Percentiles rank a stretch among this genome's conserved stretches.
Evolutionary conservation across 2,113 vertebrate genomes (phyloP).

Genomic region (Speoplatyrhinus poulsoni): DNA sequence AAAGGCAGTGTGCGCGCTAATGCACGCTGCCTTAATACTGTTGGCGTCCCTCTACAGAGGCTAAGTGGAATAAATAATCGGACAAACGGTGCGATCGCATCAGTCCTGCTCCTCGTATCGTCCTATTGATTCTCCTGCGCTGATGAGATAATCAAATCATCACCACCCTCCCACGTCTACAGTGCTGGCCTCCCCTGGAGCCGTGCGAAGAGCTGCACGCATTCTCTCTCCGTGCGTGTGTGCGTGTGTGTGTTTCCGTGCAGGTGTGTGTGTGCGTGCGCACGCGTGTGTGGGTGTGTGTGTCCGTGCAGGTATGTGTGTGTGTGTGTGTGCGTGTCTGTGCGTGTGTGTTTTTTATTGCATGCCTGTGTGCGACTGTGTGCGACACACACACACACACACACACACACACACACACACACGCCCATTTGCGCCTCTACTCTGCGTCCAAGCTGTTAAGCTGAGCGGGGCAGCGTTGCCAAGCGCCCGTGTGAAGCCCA

Average conservation of each 20-base stretch:
- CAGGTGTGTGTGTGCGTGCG: slow-evolving; percentile 28
- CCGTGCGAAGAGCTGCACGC: slow-evolving; percentile 46
- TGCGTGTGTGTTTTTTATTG: slow-evolving; percentile 23
- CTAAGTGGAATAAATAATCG: slow-evolving; percentile 5
- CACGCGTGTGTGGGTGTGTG: background rate
- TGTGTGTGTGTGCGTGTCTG: slow-evolving; percentile 36
- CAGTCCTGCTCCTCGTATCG: slow-evolving; percentile 39
- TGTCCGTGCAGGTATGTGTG: slow-evolving; percentile 37
- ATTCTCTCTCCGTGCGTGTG: background rate
- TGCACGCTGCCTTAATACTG: background rate
- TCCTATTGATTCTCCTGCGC: slow-evolving; percentile 47
- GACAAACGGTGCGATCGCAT: slow-evolving; percentile 15
- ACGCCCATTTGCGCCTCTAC: slow-evolving; percentile 15
- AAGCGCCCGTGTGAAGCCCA: slow-evolving; percentile 87
- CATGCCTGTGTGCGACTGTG: background rate
- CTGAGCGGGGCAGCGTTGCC: slow-evolving; percentile 86
- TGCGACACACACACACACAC: slow-evolving; percentile 36
- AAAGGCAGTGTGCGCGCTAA: background rate
- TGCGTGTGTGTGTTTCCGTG: slow-evolving; percentile 17
- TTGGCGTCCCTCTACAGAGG: background rate
- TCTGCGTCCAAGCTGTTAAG: slow-evolving; percentile 79
- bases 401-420: background rate
- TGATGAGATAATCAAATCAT: slow-evolving; percentile 47
- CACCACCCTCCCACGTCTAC: slow-evolving; percentile 35
- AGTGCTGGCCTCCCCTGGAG: slow-evolving; percentile 16